Conservation (phyloP, 2,888 invertebrate species). For the Torymus tubicola region DNA sequence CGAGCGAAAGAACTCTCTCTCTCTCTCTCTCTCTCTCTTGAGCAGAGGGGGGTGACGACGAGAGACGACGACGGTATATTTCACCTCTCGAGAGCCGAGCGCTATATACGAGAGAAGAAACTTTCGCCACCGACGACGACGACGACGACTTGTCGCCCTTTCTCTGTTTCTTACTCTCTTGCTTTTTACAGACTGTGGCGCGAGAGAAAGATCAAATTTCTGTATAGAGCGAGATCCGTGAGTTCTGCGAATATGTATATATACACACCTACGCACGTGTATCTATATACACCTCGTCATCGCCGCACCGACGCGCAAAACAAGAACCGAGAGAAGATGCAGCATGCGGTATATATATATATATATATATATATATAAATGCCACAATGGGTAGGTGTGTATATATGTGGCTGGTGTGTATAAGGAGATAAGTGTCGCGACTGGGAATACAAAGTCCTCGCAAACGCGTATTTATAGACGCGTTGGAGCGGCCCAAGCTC, state of each 20-base stretch:
- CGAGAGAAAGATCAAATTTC: slow-evolving; percentile 39
- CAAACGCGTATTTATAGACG: neutral
- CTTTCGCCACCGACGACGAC: slow-evolving; percentile 21
- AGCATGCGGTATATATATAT: too few species aligned
- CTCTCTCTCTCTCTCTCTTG: too few species aligned
- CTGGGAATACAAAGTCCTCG: slow-evolving; percentile 69
- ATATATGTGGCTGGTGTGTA: too few species aligned
- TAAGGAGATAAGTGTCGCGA: slow-evolving; percentile 72
- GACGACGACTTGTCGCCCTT: slow-evolving; percentile 22
- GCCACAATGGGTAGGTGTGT: too few species aligned
- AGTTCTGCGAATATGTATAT: neutral
- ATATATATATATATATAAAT: too few species aligned
- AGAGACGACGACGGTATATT: slow-evolving; percentile 29
- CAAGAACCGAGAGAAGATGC: slow-evolving; percentile 62
- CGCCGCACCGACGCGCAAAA: slow-evolving; percentile 34
- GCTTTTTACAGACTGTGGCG: neutral
- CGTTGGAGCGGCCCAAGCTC: neutral
- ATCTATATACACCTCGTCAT: slow-evolving; percentile 24
- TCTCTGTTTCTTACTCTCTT: slow-evolving; percentile 1
- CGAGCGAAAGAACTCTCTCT: neutral
- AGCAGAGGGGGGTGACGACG: slow-evolving; percentile 3
- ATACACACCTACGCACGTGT: too few species aligned
- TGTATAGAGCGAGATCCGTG: neutral
- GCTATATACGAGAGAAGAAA: neutral
- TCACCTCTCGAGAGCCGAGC: neutral